Conservation (phyloP, 2,888 invertebrate species). For the Odontocerum albicorne region DNA sequence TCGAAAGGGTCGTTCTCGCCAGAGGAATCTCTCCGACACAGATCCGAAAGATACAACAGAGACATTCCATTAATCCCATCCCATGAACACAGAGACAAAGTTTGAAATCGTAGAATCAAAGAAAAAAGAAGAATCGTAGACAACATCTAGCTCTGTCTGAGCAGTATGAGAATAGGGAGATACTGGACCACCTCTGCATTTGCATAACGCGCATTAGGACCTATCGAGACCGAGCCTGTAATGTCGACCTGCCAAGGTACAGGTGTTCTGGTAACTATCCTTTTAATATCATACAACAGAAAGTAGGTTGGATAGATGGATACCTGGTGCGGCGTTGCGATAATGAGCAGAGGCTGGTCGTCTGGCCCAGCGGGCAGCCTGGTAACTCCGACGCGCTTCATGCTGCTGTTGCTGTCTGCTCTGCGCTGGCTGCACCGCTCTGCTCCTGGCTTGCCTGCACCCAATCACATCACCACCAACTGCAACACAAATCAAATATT, state of each 20-base stretch:
- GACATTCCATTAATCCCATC: too few species aligned
- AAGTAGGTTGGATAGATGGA: conserved; percentile 19
- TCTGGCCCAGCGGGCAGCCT: conserved; percentile 47
- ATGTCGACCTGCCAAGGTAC: neutral
- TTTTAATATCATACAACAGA: neutral
- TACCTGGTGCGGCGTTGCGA: conserved; percentile 44
- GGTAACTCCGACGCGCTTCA: conserved; percentile 48
- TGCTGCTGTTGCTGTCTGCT: conserved; percentile 44
- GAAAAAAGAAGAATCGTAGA: too few species aligned
- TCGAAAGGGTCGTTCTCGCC: too few species aligned
- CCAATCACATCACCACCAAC: conserved; percentile 18
- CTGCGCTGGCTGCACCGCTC: too few species aligned
- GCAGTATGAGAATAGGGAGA: too few species aligned
- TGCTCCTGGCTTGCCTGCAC: conserved; percentile 6
- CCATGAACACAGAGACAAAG: too few species aligned
- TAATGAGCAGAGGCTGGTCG: conserved; percentile 42
- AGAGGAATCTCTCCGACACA: too few species aligned
- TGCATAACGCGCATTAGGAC: neutral
- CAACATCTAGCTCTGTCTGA: too few species aligned
- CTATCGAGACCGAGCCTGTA: neutral
- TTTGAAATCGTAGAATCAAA: too few species aligned
- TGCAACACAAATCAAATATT: too few species aligned
- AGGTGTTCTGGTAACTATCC: neutral
- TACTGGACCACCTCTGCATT: neutral
- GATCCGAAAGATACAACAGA: too few species aligned